Conservation (phyloP, 2,113 vertebrate genomes). For the Saimiri boliviensis region DNA sequence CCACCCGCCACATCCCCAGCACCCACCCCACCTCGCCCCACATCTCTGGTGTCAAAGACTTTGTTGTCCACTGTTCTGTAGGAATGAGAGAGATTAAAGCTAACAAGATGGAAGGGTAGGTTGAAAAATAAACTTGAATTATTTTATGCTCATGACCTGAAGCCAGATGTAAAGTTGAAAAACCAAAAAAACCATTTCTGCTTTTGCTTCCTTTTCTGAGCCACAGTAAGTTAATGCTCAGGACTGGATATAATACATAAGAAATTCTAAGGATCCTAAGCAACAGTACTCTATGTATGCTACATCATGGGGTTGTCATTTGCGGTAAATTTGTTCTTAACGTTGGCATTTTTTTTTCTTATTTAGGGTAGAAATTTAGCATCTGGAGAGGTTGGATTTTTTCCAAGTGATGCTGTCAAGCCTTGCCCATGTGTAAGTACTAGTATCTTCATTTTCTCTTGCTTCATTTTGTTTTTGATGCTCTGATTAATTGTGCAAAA, state of each 20-base stretch:
- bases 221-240: background rate
- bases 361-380: constrained; percentile 94
- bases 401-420: constrained; percentile 96
- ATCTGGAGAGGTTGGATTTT: constrained; percentile 95
- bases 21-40: too few relatives aligned
- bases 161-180: background rate
- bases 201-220: background rate
- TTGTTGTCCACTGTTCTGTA: background rate
- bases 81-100: background rate
- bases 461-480: constrained; percentile 24
- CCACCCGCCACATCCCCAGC: too few relatives aligned
- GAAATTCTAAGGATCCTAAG: background rate
- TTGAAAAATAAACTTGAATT: background rate
- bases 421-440: constrained; percentile 96
- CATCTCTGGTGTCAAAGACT: too few relatives aligned
- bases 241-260: background rate
- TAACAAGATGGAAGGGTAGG: background rate
- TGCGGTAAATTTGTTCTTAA: background rate
- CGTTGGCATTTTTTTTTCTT: constrained; percentile 75
- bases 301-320: background rate
- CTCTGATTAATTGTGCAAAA: constrained; percentile 35
- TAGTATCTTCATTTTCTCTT: constrained; percentile 49
- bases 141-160: background rate
- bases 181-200: background rate
- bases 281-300: background rate